A percentile compares a stretch with the other conserved stretches of the same genome.
Conservation (phyloP, 2,113 vertebrate genomes). For the Epinephelus fuscoguttatus region DNA sequence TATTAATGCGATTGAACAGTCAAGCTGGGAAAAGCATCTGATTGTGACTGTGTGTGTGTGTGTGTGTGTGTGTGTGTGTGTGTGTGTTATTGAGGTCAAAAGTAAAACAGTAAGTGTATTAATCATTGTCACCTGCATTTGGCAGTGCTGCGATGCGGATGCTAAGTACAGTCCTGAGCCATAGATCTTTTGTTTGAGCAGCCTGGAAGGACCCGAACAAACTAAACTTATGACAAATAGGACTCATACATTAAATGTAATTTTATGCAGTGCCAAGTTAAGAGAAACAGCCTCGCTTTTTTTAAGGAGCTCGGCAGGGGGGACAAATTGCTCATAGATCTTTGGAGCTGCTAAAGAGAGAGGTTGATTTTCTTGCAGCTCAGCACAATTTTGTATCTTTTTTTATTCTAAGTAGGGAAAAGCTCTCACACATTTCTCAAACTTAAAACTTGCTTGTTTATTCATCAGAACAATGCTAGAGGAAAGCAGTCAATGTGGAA, state of each 20-base stretch:
- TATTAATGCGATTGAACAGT: conserved; percentile 36
- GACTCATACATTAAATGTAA: conserved; percentile 59
- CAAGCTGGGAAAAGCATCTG: conserved; percentile 2
- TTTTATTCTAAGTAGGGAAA: neutral
- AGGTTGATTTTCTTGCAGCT: conserved; percentile 8
- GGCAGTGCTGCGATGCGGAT: conserved; percentile 3
- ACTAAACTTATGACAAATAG: conserved; percentile 55
- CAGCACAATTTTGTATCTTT: conserved; percentile 25
- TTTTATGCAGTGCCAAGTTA: conserved; percentile 54
- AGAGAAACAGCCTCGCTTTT: conserved; percentile 32
- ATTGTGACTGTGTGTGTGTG: neutral
- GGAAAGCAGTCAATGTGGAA: neutral
- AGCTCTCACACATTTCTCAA: neutral
- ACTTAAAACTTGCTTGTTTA: conserved; percentile 12
- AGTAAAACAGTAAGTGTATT: conserved; percentile 53
- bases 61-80: neutral
- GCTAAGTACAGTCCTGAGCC: conserved; percentile 28
- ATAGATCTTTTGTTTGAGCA: conserved; percentile 47
- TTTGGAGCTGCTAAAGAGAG: conserved; percentile 40
- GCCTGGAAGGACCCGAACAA: conserved; percentile 42
- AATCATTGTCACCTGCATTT: conserved; percentile 48
- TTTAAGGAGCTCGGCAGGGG: conserved; percentile 4
- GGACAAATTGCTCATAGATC: conserved; percentile 59
- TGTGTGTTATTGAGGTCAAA: conserved; percentile 31
- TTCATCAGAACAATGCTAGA: neutral